Percentiles rank a stretch among this genome's conserved stretches.
phyloP scores from a whole-genome alignment of 2,888 invertebrate species.

The Drosophila mercatorum region DNA sequence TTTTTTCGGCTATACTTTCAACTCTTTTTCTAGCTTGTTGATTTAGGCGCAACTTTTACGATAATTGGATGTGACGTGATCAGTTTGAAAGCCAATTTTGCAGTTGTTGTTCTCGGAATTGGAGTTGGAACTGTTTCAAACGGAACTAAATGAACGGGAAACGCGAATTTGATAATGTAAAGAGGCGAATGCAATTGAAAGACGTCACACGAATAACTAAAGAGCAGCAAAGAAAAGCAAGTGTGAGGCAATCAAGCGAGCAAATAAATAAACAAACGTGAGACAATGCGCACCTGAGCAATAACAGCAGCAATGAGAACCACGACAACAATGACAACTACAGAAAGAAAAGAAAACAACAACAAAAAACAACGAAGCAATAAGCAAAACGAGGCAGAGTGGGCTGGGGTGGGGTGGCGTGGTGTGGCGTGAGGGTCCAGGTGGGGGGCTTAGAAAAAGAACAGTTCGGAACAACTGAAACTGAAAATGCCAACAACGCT shows the following conservation, averaged over 20 bases:
- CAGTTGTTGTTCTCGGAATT: slow-evolving; percentile 3
- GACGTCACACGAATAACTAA: slow-evolving; percentile 29
- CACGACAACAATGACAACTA: slow-evolving; percentile 16
- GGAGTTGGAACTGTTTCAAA: not conserved
- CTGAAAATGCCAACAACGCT: slow-evolving; percentile 44
- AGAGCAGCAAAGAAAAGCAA: slow-evolving; percentile 28
- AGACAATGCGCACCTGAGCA: slow-evolving; percentile 74
- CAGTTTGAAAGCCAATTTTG: slow-evolving; percentile 57
- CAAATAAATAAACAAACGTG: slow-evolving; percentile 79
- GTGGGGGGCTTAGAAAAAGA: not conserved
- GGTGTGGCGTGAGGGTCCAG: not conserved
- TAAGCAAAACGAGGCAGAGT: not conserved
- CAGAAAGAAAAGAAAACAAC: slow-evolving; percentile 1
- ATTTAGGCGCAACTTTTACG: slow-evolving; percentile 41
- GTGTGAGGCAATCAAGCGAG: slow-evolving; percentile 65
- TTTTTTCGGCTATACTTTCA: slow-evolving; percentile 2
- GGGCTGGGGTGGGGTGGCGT: not conserved
- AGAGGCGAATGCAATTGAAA: slow-evolving; percentile 55
- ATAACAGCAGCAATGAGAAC: slow-evolving; percentile 37
- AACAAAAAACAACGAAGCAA: not conserved
- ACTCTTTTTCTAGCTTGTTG: not conserved
- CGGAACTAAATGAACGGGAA: slow-evolving; percentile 8
- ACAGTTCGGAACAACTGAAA: slow-evolving; percentile 10
- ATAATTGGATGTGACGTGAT: slow-evolving; percentile 61
- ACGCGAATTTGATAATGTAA: not conserved